Base-by-base conservation (phyloP, 2,888 invertebrate genomes). In the Patella depressa region DNA sequence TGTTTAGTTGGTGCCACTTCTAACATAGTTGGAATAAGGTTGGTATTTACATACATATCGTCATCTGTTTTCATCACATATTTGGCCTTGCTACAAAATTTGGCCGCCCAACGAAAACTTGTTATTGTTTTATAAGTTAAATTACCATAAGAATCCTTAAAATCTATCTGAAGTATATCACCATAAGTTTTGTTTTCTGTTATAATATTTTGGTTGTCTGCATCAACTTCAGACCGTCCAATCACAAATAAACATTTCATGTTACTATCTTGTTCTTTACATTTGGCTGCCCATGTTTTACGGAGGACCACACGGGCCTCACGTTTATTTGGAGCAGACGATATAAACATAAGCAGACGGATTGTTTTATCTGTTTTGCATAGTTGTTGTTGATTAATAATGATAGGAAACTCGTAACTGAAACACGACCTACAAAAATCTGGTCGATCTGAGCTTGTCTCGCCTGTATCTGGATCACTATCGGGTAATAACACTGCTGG, bases 51-150 rank as follows among this genome's bases (percentile, higher is more conserved):
- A 73, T 82, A 86, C 79, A 85, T 82, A 73, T 88, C 88, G 65
- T 87, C 87, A 73, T 89, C 89, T 17, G 88, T 89, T 76, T 89
- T 89, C 87, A 89, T 87, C n/a, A 89, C 78, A 75, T 83, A 87
- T 53, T 80, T 78, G 7, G 86, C 83, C 14, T 83, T 71, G 15
- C 74, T 65, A 76, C 88, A 88, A 55, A 80, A 78, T 2, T 81
- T 74, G 4, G 70, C 69, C 17, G 81, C 82, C 87, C 87, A 88
- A 34, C 81, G 80, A 34, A 86, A 76, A 0, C 82, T 83, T 71
- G 83, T 81, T 69, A 88, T 75, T 1, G 86, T 86, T 80, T 88
- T 88, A 72, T 84, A 87, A 4, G 88, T 88, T 15, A 88, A 77
- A 72, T 88, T 88, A 69, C 82, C 79, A 79, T 88, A 88, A n/a